phyloP scores from a whole-genome alignment of 2,888 invertebrate genomes.

The Scaptomyza tumidula region DNA sequence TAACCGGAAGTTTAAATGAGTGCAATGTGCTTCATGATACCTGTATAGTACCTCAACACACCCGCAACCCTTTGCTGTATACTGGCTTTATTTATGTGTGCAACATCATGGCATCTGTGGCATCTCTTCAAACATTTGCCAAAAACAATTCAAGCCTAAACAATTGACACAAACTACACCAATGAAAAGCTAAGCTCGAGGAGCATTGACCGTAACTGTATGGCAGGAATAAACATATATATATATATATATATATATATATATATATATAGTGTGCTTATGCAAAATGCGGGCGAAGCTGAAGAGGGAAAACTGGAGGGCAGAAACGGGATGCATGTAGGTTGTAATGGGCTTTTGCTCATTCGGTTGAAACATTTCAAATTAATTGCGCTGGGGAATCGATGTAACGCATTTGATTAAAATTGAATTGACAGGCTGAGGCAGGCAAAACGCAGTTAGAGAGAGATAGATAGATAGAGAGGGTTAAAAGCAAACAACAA shows the following conservation, averaged over 20 bases:
- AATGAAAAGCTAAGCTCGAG: conserved; percentile 14
- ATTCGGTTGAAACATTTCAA: conserved; percentile 76
- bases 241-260: background rate
- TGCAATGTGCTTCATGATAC: conserved; percentile 62
- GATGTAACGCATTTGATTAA: conserved; percentile 79
- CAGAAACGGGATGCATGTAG: background rate
- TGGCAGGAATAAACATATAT: conserved; percentile 40
- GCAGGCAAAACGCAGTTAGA: background rate
- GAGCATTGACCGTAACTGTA: conserved; percentile 66
- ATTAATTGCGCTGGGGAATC: conserved; percentile 78
- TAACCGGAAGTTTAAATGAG: conserved; percentile 74
- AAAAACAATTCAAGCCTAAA: conserved; percentile 72
- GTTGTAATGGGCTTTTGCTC: conserved; percentile 38
- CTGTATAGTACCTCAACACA: conserved; percentile 4
- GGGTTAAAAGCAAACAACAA: conserved; percentile 48
- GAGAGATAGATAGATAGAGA: conserved; percentile 11
- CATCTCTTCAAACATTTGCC: conserved; percentile 67
- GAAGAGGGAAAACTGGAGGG: background rate
- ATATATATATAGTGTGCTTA: conserved; percentile 13
- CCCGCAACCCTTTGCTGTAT: background rate
- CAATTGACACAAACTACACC: conserved; percentile 69
- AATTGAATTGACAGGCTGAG: conserved; percentile 64
- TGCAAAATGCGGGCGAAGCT: conserved; percentile 55
- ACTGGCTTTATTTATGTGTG: background rate
- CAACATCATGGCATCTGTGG: conserved; percentile 28